Evolutionary conservation across 35 echinoderm and acorn worm genomes (phyloP).

Genomic region (Antedon bifida): DNA sequence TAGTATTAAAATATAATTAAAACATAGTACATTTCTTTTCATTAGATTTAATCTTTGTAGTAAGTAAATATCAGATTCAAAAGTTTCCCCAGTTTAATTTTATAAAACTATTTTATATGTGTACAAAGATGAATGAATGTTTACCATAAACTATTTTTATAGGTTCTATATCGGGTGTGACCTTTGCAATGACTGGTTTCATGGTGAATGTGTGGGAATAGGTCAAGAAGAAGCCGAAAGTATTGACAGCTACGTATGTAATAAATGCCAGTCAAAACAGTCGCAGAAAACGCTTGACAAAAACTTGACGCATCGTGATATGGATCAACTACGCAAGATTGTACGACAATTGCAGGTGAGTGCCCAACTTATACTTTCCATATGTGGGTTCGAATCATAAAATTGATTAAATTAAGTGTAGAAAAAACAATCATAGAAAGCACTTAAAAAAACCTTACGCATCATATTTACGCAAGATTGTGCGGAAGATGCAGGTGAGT

Average conservation of each 20-base stretch:
- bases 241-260: constrained; percentile 94
- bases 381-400: background rate
- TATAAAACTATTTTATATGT: too few relatives aligned
- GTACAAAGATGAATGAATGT: too few relatives aligned
- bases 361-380: background rate
- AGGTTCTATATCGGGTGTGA: constrained; percentile 99
- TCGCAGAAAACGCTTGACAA: constrained; percentile 33
- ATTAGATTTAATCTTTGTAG: too few relatives aligned
- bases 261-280: constrained; percentile 46
- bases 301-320: constrained; percentile 50
- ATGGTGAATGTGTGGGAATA: constrained; percentile 81
- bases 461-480: constrained; percentile 55
- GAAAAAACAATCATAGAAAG: constrained; percentile 23
- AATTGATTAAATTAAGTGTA: too few relatives aligned
- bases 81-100: too few relatives aligned
- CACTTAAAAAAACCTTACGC: constrained; percentile 46
- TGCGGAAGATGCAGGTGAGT: constrained; percentile 78
- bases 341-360: constrained; percentile 81
- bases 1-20: too few relatives aligned
- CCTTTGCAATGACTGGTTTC: constrained; percentile 96
- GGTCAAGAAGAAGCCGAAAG: constrained; percentile 63
- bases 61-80: too few relatives aligned
- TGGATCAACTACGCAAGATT: constrained; percentile 66
- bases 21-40: too few relatives aligned
- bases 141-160: too few relatives aligned